These are phyloP conservation scores for Bergia sp. DNA, from an alignment of 92 coral and sea anemone genomes.

Conservation along the genomic window DNA sequence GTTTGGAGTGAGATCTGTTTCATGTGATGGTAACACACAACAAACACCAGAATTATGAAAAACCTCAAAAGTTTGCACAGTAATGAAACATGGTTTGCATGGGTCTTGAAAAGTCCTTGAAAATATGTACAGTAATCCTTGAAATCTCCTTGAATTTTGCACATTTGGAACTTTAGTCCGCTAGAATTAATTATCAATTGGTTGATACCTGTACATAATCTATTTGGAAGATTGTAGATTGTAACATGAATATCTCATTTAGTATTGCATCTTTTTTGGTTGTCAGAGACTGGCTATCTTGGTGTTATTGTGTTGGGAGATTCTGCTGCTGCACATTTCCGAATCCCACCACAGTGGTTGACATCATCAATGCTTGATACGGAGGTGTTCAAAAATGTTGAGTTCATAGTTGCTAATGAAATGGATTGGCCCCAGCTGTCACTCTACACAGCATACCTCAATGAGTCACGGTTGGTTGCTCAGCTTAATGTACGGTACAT, in stretches of 20 bases:
- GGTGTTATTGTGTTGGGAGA: constrained; percentile 95
- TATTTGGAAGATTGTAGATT: too few relatives aligned
- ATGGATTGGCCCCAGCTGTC: constrained; percentile 98
- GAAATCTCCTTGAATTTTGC: too few relatives aligned
- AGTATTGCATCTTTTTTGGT: not conserved
- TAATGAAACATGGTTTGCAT: too few relatives aligned
- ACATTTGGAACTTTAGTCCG: too few relatives aligned
- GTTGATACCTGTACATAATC: too few relatives aligned
- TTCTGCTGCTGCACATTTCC: constrained; percentile 93
- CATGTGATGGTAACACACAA: too few relatives aligned
- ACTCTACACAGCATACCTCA: constrained; percentile 75
- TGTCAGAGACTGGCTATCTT: constrained; percentile 79
- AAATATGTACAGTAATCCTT: too few relatives aligned
- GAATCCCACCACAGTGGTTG: constrained; percentile 95
- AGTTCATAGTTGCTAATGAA: constrained; percentile 86
- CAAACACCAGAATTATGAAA: too few relatives aligned
- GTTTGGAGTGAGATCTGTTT: too few relatives aligned
- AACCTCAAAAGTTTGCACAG: too few relatives aligned
- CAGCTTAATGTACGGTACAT: not conserved
- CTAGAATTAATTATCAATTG: too few relatives aligned
- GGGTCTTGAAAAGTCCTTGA: too few relatives aligned
- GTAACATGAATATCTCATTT: not conserved
- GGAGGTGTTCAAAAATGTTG: constrained; percentile 70
- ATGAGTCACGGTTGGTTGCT: constrained; percentile 61
- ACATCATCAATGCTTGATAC: constrained; percentile 71